Evolutionary conservation across 2,797 vertebrate genomes (phyloP).

Genomic region (Microctenopoma steveboyesi): DNA sequence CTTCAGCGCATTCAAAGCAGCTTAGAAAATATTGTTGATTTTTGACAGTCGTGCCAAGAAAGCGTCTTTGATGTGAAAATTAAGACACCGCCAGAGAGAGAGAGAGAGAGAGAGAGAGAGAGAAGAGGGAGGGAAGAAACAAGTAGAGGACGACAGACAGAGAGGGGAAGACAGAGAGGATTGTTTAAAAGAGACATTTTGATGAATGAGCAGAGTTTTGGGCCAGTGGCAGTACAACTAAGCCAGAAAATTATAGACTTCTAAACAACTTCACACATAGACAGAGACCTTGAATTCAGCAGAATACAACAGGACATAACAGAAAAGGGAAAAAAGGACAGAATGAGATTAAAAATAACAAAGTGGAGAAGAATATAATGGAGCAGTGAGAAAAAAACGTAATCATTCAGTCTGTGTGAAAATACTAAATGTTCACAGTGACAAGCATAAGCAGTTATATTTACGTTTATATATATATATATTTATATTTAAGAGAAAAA

Average conservation of each 20-base stretch:
- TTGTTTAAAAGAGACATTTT: constrained; percentile 68
- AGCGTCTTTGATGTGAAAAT: constrained; percentile 62
- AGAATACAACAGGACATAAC: constrained; percentile 15
- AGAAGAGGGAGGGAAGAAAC: neutral
- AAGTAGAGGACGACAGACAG: neutral
- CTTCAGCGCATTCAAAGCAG: constrained; percentile 30
- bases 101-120: neutral
- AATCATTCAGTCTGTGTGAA: neutral
- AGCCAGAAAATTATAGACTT: constrained; percentile 66
- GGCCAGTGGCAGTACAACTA: constrained; percentile 60
- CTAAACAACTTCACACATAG: constrained; percentile 64
- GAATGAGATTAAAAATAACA: neutral
- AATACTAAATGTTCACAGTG: neutral
- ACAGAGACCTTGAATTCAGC: constrained; percentile 34
- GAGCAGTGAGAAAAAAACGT: neutral
- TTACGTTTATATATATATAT: too few species aligned
- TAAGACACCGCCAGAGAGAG: constrained; percentile 34
- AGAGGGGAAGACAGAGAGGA: constrained; percentile 38
- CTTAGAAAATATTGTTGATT: constrained; percentile 52
- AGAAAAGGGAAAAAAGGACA: neutral
- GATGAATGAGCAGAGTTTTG: constrained; percentile 68
- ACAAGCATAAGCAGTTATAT: neutral
- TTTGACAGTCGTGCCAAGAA: constrained; percentile 48
- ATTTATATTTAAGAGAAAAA: too few species aligned
- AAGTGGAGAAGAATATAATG: neutral